Percentiles rank a stretch among this genome's conserved stretches.
phyloP scores from a whole-genome alignment of 1,140 invertebrate species.

The Drosophila setifemur region DNA sequence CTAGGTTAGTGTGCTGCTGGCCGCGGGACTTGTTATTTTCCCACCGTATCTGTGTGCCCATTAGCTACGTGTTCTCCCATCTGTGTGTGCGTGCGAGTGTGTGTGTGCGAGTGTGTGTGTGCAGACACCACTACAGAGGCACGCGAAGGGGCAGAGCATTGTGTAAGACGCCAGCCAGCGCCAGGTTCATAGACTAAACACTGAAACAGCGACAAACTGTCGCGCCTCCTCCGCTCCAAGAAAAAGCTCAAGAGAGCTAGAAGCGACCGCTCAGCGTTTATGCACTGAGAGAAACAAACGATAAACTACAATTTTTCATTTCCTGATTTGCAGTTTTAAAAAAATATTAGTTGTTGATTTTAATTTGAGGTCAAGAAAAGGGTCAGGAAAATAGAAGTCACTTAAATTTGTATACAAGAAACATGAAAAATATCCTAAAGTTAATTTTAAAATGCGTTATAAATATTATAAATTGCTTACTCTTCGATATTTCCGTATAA shows the following conservation, averaged over 20 bases:
- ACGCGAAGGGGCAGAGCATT: conserved; percentile 1
- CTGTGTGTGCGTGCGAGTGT: conserved; percentile 1
- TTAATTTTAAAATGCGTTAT: too few species aligned
- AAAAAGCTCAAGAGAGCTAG: conserved; percentile 33
- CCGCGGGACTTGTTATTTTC: too few species aligned
- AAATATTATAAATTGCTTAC: too few species aligned
- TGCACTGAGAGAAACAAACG: not conserved
- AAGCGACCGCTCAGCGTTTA: conserved; percentile 3
- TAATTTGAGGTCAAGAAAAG: too few species aligned
- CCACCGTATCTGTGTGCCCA: not conserved
- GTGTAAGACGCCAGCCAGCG: conserved; percentile 49
- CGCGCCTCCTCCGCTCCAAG: conserved; percentile 29
- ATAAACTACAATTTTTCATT: too few species aligned
- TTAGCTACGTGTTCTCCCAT: too few species aligned
- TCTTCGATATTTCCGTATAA: too few species aligned
- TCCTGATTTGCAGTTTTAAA: too few species aligned
- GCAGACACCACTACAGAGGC: not conserved
- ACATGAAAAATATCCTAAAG: too few species aligned
- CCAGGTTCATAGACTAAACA: conserved; percentile 52
- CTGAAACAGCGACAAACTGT: conserved; percentile 31
- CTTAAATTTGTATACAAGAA: too few species aligned
- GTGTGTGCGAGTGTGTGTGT: not conserved
- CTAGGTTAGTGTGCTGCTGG: not conserved
- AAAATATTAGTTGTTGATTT: too few species aligned
- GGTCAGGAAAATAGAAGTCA: too few species aligned